Base-by-base conservation (phyloP, 2,888 invertebrate species). In the Sphecodes monilicornis region DNA sequence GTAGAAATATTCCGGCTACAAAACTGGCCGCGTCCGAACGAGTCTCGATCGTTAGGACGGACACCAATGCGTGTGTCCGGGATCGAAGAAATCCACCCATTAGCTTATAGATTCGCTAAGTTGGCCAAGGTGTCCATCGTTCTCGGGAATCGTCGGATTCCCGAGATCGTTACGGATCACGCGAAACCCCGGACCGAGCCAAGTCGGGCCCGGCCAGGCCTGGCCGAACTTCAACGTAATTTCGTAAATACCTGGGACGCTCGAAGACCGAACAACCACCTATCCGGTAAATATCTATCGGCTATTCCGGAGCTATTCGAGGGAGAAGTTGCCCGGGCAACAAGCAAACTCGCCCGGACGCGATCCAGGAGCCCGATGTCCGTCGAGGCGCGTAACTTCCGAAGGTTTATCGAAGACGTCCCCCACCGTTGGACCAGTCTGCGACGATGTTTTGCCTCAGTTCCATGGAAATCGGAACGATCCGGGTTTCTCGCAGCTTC, bases 201-300 rank as follows among this genome's bases (percentile, higher is more conserved):
- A n/a, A 22, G n/a, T 6, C n/a, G 50, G 11, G 11, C 2, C 54
- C n/a, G 41, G 41, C 11, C 41, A 11, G 41, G 0, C 11, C 11
- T 8, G 11, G 66, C 77, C 66, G 41, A 78, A 69, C 60, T 84
- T 69, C 70, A n/a, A 36, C 64, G 84, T 84, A 84, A 84, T 84
- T 84, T 84, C 73, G 84, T 36, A 78, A 84, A 84, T 84, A 84
- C 78, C 64, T 84, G 84, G 64, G 22, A 84, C 78, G 84, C 78
- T 70, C 77, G 41, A 69, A 74, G 84, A 76, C 46, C 76, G 64
- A 46, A 46, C 66, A 60, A 75, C 64, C 75, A 41, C 64, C 64
- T 41, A 39, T 57, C 64, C 66, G 64, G 77, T 83, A 83, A 83
- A 83, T 83, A 83, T 83, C 84, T 83, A 83, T 83, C 83, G 83